phyloP scores from a whole-genome alignment of 2,888 invertebrate genomes.

The Hoplodrina ambigua region DNA sequence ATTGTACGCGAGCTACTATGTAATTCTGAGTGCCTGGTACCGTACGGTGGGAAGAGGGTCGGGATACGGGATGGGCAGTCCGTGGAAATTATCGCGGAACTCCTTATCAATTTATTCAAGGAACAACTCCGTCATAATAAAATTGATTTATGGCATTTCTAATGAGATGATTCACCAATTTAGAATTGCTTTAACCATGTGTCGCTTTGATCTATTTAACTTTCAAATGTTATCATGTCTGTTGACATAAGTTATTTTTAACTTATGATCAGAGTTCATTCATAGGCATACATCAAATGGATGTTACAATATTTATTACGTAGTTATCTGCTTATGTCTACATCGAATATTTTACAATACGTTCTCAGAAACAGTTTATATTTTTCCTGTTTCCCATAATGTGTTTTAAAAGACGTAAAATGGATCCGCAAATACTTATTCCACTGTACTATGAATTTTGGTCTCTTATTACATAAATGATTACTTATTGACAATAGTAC shows the following conservation, averaged over 20 bases:
- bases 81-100: conserved; percentile 50
- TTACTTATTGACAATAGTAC: conserved; percentile 4
- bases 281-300: background rate
- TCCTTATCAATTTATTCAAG: conserved; percentile 24
- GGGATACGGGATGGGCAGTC: conserved; percentile 73
- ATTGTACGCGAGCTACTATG: conserved; percentile 41
- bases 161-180: background rate
- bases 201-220: background rate
- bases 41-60: conserved; percentile 71
- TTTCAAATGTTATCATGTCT: background rate
- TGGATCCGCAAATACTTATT: conserved; percentile 7
- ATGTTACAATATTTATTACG: background rate
- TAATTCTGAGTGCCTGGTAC: conserved; percentile 72
- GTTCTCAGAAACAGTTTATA: background rate
- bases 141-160: background rate
- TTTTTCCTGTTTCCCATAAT: background rate
- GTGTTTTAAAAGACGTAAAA: background rate
- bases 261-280: background rate
- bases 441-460: background rate
- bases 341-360: background rate
- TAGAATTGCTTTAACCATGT: background rate
- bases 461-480: background rate
- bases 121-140: conserved; percentile 7
- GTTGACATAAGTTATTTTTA: conserved; percentile 3
- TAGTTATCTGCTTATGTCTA: no score